Conservation (phyloP, 2,113 vertebrate genomes). For the Talpa occidentalis region DNA sequence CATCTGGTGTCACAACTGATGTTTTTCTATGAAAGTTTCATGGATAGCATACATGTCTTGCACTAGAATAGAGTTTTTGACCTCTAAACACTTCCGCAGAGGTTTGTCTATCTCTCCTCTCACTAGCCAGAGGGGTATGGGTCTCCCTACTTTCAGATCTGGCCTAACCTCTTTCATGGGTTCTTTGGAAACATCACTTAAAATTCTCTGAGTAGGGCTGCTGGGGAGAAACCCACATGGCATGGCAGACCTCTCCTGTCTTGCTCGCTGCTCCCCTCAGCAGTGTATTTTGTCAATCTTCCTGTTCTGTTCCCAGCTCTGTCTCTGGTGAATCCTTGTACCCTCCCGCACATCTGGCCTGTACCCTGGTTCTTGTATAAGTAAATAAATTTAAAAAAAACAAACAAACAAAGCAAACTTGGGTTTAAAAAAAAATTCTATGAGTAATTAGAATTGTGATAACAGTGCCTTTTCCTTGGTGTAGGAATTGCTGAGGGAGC, state of each 20-base stretch:
- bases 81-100: neutral
- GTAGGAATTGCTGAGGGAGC: neutral
- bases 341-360: too few relatives aligned
- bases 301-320: too few relatives aligned
- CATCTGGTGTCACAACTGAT: neutral
- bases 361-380: too few relatives aligned
- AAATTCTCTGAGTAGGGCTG: neutral
- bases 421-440: too few relatives aligned
- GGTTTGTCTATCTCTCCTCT: neutral
- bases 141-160: neutral
- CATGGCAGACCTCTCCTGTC: too few relatives aligned
- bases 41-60: neutral
- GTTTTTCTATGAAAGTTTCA: neutral
- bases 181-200: neutral
- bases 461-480: neutral
- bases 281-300: too few relatives aligned
- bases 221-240: too few relatives aligned
- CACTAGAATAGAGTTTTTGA: neutral
- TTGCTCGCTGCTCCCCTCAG: too few relatives aligned
- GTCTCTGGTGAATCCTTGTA: too few relatives aligned
- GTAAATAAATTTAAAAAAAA: too few relatives aligned
- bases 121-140: neutral
- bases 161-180: neutral
- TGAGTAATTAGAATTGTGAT: neutral
- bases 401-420: too few relatives aligned